phyloP scores from a whole-genome alignment of 37 sponge, comb jelly and placozoan genomes.

The Halisarca cf. caerulea region DNA sequence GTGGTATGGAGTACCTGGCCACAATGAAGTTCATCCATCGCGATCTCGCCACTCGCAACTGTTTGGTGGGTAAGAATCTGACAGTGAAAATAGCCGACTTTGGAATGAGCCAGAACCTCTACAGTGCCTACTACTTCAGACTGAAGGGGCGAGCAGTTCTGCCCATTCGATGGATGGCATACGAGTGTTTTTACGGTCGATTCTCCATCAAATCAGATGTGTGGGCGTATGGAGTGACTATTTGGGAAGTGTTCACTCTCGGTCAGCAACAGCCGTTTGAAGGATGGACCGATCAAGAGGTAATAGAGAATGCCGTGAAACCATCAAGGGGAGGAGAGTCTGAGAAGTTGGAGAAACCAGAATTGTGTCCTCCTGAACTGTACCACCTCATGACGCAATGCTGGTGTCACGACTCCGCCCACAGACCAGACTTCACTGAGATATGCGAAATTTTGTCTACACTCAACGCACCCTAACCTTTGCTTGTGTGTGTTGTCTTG shows the following conservation, averaged over 20 bases:
- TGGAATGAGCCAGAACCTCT: constrained; percentile 78
- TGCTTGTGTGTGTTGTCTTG: too few species aligned
- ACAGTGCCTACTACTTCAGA: constrained; percentile 68
- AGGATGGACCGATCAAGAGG: constrained; percentile 71
- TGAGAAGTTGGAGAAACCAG: constrained; percentile 37
- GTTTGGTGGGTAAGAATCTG: constrained; percentile 65
- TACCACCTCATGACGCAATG: constrained; percentile 67
- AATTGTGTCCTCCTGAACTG: constrained; percentile 47
- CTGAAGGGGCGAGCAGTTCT: constrained; percentile 73
- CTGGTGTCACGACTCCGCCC: constrained; percentile 52
- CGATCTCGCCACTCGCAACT: constrained; percentile 78
- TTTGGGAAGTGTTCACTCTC: constrained; percentile 86
- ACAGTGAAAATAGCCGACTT: constrained; percentile 72
- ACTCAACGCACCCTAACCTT: too few species aligned
- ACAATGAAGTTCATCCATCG: constrained; percentile 73
- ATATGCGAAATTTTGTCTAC: not conserved
- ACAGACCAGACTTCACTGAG: constrained; percentile 42
- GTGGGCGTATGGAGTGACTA: constrained; percentile 79
- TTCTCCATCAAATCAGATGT: constrained; percentile 86
- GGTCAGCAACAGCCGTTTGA: constrained; percentile 70
- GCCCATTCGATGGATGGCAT: constrained; percentile 88
- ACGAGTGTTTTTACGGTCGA: constrained; percentile 86
- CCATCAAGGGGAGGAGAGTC: constrained; percentile 16
- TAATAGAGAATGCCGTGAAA: constrained; percentile 71
- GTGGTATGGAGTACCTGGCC: constrained; percentile 83